phyloP scores from a whole-genome alignment of 2,888 invertebrate genomes.

The Glaucopsyche alexis region DNA sequence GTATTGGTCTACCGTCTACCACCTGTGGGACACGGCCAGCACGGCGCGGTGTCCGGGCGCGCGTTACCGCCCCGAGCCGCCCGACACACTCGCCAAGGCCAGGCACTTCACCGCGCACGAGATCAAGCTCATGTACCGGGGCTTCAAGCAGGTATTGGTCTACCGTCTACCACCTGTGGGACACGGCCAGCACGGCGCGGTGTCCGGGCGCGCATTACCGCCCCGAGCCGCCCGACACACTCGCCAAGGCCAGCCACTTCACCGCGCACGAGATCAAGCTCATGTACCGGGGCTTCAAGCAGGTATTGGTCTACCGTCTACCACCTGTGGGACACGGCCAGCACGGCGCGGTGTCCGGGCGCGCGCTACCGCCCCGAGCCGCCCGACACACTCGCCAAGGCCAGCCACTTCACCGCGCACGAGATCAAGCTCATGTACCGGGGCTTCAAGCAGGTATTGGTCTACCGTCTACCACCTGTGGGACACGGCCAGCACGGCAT shows the following conservation, averaged over 20 bases:
- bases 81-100: constrained; percentile 86
- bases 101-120: constrained; percentile 91
- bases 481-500: constrained; percentile 77
- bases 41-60: constrained; percentile 79
- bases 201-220: constrained; percentile 84
- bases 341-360: constrained; percentile 75
- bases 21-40: constrained; percentile 66
- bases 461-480: not conserved
- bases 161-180: constrained; percentile 44
- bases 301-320: constrained; percentile 73
- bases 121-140: constrained; percentile 93
- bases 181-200: constrained; percentile 75
- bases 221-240: constrained; percentile 88
- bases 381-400: constrained; percentile 86
- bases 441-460: constrained; percentile 91
- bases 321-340: constrained; percentile 65
- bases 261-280: constrained; percentile 91
- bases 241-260: constrained; percentile 89
- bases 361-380: constrained; percentile 90
- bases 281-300: constrained; percentile 94
- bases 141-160: constrained; percentile 88
- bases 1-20: constrained; percentile 55
- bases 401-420: constrained; percentile 88
- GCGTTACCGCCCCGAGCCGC: constrained; percentile 89
- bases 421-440: constrained; percentile 95